Evolutionary conservation across 2,888 invertebrate genomes (phyloP).

Genomic region (Diarsia rubi): DNA sequence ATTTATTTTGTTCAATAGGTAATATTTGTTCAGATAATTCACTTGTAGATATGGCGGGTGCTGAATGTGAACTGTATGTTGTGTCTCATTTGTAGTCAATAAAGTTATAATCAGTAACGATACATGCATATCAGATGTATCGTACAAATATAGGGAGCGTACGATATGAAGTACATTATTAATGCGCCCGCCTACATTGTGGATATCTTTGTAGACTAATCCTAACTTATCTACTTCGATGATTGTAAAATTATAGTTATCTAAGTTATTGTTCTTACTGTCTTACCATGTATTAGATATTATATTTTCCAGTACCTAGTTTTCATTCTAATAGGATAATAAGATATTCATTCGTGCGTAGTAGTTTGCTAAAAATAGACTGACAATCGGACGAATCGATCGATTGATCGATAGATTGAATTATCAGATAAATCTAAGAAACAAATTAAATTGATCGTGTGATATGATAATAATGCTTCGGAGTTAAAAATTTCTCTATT

Average conservation of each 20-base stretch:
- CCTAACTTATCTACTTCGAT: conserved; percentile 45
- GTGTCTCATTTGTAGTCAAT: conserved; percentile 45
- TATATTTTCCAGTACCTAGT: conserved; percentile 16
- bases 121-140: conserved; percentile 49
- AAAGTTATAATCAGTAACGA: conserved; percentile 50
- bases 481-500: background rate
- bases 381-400: too few relatives aligned
- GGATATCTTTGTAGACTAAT: conserved; percentile 56
- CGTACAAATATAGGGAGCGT: conserved; percentile 36
- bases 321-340: background rate
- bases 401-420: too few relatives aligned
- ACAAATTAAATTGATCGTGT: too few relatives aligned
- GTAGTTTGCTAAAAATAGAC: background rate
- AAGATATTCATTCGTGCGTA: background rate
- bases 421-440: too few relatives aligned
- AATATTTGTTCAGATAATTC: conserved; percentile 7
- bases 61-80: conserved; percentile 46
- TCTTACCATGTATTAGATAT: background rate
- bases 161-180: conserved; percentile 40
- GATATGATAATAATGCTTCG: too few relatives aligned
- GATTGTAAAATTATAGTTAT: conserved; percentile 41
- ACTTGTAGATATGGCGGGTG: conserved; percentile 50
- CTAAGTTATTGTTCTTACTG: conserved; percentile 4
- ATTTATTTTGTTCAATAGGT: conserved; percentile 27
- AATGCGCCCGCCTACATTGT: conserved; percentile 22